Evolutionary conservation across 2,888 invertebrate genomes (phyloP).

Genomic region (Plebejus anna): DNA sequence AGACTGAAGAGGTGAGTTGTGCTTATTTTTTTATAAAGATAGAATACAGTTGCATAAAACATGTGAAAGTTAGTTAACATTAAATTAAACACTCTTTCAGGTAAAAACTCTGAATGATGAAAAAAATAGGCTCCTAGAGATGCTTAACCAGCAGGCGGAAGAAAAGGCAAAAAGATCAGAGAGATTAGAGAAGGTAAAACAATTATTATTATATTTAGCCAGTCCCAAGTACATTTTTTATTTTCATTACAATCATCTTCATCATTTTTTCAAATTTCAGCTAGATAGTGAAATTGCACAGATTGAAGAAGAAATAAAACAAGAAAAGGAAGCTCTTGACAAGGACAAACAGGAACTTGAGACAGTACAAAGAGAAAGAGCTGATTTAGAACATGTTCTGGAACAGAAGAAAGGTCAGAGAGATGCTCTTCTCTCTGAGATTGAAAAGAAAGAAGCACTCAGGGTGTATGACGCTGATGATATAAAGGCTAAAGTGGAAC

Average conservation of each 20-base stretch:
- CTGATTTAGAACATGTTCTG: constrained; percentile 49
- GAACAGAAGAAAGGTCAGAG: constrained; percentile 59
- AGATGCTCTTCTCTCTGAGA: constrained; percentile 56
- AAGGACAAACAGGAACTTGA: constrained; percentile 55
- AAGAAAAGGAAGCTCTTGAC: constrained; percentile 53
- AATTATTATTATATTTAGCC: not conserved
- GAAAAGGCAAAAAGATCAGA: constrained; percentile 61
- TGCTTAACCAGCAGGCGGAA: constrained; percentile 62
- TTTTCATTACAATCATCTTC: not conserved
- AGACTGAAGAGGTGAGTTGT: constrained; percentile 43
- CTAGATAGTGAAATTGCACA: constrained; percentile 52
- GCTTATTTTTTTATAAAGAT: not conserved
- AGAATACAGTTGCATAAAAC: not conserved
- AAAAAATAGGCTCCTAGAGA: constrained; percentile 53
- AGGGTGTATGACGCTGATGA: constrained; percentile 68
- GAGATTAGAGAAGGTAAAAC: constrained; percentile 57
- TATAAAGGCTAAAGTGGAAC: constrained; percentile 54
- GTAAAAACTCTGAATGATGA: constrained; percentile 56
- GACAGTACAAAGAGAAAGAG: constrained; percentile 50
- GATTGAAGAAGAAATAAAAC: constrained; percentile 59
- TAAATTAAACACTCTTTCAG: constrained; percentile 44
- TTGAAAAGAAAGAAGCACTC: constrained; percentile 53
- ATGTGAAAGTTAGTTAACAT: constrained; percentile 13
- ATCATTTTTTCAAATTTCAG: constrained; percentile 42
- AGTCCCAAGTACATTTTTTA: not conserved